Conservation (phyloP, 1,140 invertebrate species). For the Atta texana region DNA sequence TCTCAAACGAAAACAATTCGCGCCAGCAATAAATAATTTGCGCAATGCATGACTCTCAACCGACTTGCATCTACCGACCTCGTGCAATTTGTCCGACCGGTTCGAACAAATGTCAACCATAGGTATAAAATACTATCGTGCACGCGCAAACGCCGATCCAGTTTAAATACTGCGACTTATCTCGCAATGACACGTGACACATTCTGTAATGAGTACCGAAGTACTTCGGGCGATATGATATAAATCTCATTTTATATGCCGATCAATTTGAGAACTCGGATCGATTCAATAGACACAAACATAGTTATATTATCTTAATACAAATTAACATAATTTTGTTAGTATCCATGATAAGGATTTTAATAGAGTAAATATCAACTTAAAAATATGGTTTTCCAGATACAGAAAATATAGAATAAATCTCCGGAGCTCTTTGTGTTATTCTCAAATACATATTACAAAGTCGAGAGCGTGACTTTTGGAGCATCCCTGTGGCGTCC, state of each 20-base stretch:
- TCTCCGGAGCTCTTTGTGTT: conserved; percentile 8
- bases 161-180: conserved; percentile 55
- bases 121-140: conserved; percentile 35
- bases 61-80: conserved; percentile 53
- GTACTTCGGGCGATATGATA: conserved; percentile 25
- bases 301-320: not conserved
- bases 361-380: not conserved
- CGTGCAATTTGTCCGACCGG: conserved; percentile 67
- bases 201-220: conserved; percentile 44
- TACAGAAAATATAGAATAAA: not conserved
- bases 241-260: conserved; percentile 46
- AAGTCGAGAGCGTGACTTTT: conserved; percentile 65
- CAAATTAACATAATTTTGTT: not conserved
- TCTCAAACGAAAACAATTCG: conserved; percentile 40
- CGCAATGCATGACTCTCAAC: conserved; percentile 31
- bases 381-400: not conserved
- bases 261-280: conserved; percentile 7
- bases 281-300: conserved; percentile 22
- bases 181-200: conserved; percentile 38
- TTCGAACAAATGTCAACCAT: conserved; percentile 51
- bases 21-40: conserved; percentile 60
- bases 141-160: conserved; percentile 38
- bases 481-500: conserved; percentile 72
- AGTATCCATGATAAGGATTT: not conserved
- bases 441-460: not conserved